Evolutionary conservation across 2,113 vertebrate species (phyloP), one percentile per base, ranked within the genome.

Genomic region (Nibea albiflora): DNA sequence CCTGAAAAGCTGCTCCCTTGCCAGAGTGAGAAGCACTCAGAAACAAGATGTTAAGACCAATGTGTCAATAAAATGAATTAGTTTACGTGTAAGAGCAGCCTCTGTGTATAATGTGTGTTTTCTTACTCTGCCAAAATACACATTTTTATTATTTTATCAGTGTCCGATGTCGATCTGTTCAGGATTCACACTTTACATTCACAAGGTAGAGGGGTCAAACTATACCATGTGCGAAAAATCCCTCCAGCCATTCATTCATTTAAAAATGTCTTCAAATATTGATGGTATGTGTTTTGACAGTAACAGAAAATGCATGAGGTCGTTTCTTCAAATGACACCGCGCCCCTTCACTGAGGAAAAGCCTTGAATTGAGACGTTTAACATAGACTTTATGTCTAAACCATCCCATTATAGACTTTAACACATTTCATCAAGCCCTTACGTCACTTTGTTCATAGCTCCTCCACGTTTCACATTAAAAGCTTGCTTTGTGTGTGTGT

Each of bases 1-100:
- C 57, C 61, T 53, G 19, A 79, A 76, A 79, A 52, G 62, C 46
- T 46, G 53, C 24, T 77, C 75, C 73, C 47, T 46, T 76, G 78
- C 71, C 85, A 81, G 66, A 4, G 22, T 0, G 14, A 26, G 69
- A 81, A 57, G n/a, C 67, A 52, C 50, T 67, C 8, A 9, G 42
- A 80, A 71, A 80, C 11, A 20, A 54, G 47, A 53, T 73, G 60
- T 77, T 22, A 4, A 24, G 7, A 39, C 57, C 35, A 72, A 46
- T 12, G 11, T 60, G 56, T 69, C 61, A 64, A 53, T 65, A 49
- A 87, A 80, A 63, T 65, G 35, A 50, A 44, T 42, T 49, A 9
- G 17, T 66, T 44, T 7, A n/a, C 10, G 5, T 47, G 57, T 4
- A 52, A n/a, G 8, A 20, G 46, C 35, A 70, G 44, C 22, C 3